phyloP scores from a whole-genome alignment of 2,888 invertebrate genomes.

The Altica lythri region DNA sequence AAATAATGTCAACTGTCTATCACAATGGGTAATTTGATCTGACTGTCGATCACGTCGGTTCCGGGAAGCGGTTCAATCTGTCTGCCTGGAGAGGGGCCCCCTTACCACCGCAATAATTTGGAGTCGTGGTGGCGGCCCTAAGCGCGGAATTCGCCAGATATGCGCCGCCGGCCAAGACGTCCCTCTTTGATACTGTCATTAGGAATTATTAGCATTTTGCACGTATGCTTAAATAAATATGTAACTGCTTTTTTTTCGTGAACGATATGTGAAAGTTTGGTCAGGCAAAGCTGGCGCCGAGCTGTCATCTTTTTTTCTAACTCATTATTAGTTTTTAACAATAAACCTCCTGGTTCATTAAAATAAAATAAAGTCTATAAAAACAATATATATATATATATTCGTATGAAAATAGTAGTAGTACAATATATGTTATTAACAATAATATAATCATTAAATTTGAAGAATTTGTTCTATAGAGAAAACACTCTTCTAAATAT shows the following conservation, averaged over 20 bases:
- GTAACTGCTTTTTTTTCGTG: constrained; percentile 26
- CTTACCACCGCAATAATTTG: constrained; percentile 38
- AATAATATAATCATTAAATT: too few species aligned
- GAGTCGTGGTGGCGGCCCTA: constrained; percentile 41
- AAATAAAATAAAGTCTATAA: too few species aligned
- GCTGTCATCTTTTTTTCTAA: too few species aligned
- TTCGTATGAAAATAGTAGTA: too few species aligned
- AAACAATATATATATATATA: too few species aligned
- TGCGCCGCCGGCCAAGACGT: constrained; percentile 44
- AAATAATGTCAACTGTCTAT: constrained; percentile 43
- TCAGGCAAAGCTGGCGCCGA: constrained; percentile 13
- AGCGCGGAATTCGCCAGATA: constrained; percentile 45
- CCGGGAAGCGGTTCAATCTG: constrained; percentile 49
- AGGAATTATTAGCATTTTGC: constrained; percentile 32
- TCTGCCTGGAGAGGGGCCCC: constrained; percentile 37
- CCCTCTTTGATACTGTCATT: constrained; percentile 37
- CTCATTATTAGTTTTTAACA: too few species aligned
- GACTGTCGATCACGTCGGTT: constrained; percentile 55
- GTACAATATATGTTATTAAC: too few species aligned
- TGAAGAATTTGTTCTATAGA: too few species aligned
- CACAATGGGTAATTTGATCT: constrained; percentile 53
- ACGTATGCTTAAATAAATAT: constrained; percentile 29
- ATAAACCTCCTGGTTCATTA: too few species aligned
- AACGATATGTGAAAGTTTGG: constrained; percentile 12
- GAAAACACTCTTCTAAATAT: too few species aligned